These are phyloP conservation scores for Radopholus similis DNA, from an alignment of 1,140 invertebrate species.

Conservation along the genomic window DNA sequence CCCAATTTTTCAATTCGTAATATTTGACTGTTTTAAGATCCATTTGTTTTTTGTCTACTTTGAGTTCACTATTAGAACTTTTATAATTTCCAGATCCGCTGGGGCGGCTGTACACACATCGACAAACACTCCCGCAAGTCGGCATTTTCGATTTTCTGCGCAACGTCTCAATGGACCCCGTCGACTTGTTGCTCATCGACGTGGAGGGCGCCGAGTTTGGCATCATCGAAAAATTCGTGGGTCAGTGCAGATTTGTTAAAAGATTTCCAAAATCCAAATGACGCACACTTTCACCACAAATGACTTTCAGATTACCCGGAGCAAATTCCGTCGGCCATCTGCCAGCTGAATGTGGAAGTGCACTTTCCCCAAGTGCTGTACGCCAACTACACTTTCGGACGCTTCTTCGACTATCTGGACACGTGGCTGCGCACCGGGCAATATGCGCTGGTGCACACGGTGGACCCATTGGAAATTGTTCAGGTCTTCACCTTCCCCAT, in stretches of 20 bases:
- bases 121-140: neutral
- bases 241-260: neutral
- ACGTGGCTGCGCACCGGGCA: neutral
- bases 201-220: slow-evolving; percentile 3
- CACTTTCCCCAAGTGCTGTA: slow-evolving; percentile 2
- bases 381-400: neutral
- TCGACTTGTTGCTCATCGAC: neutral
- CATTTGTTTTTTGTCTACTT: no score
- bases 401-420: neutral
- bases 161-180: neutral
- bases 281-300: no score
- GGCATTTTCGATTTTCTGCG: neutral
- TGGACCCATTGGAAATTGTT: no score
- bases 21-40: no score
- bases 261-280: no score
- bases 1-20: no score
- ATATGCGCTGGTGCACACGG: neutral
- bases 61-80: no score
- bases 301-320: neutral
- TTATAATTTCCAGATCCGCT: no score
- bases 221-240: neutral
- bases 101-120: no score
- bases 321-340: neutral
- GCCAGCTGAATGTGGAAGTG: slow-evolving; percentile 5
- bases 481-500: no score